These are phyloP conservation scores for Rhyzopertha dominica DNA, from an alignment of 1,140 invertebrate species.

Conservation along the genomic window DNA sequence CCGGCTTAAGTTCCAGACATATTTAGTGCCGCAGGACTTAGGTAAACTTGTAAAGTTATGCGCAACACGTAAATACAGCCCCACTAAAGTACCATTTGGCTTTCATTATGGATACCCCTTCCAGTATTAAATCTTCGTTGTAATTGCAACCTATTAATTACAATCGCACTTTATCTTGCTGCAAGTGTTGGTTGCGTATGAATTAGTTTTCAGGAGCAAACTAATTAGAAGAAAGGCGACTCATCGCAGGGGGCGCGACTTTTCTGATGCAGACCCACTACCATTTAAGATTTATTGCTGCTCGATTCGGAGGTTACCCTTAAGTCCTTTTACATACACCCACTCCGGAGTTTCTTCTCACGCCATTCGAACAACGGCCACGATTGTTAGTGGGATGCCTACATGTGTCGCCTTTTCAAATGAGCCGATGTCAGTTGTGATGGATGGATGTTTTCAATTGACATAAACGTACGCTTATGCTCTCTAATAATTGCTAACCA, in stretches of 20 bases:
- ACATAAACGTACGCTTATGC: constrained; percentile 21
- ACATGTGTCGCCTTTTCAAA: constrained; percentile 21
- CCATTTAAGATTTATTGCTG: constrained; percentile 30
- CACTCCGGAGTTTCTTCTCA: constrained; percentile 27
- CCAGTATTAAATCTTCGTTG: constrained; percentile 40
- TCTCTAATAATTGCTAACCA: constrained; percentile 17
- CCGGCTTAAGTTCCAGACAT: constrained; percentile 42
- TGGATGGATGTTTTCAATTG: constrained; percentile 17
- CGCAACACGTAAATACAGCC: constrained; percentile 44
- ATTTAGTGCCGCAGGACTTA: constrained; percentile 42
- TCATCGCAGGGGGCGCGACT: constrained; percentile 20
- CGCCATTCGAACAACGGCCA: constrained; percentile 18
- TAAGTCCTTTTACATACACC: constrained; percentile 28
- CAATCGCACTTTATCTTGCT: constrained; percentile 37
- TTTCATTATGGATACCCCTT: constrained; percentile 40
- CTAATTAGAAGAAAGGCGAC: constrained; percentile 32
- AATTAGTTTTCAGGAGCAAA: constrained; percentile 38
- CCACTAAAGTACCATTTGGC: constrained; percentile 42
- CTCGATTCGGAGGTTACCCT: constrained; percentile 9
- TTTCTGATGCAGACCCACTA: too few relatives aligned
- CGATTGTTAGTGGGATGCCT: constrained; percentile 17
- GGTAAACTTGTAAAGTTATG: constrained; percentile 46
- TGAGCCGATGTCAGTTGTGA: constrained; percentile 22
- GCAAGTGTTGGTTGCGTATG: constrained; percentile 26
- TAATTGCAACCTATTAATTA: constrained; percentile 42